A percentile compares a stretch with the other conserved stretches of the same genome.
Evolutionary conservation across 2,797 vertebrate genomes (phyloP).

Genomic region (Natrix natrix): DNA sequence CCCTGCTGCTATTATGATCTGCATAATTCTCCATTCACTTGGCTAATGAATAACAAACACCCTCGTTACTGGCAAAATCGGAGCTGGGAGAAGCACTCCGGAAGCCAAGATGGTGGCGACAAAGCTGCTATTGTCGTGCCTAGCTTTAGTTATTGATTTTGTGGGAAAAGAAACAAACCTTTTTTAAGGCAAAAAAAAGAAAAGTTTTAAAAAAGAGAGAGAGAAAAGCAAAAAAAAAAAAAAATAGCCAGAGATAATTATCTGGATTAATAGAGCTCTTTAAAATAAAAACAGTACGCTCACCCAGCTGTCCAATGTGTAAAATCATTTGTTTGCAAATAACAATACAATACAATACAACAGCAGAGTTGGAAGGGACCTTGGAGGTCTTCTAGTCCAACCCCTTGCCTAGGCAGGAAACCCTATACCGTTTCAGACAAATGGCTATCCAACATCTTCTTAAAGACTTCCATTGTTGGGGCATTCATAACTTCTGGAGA

Average conservation of each 20-base stretch:
- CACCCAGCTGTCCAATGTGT: conserved; percentile 17
- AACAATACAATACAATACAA: too few relatives aligned
- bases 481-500: too few relatives aligned
- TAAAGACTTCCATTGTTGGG: too few relatives aligned
- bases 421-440: too few relatives aligned
- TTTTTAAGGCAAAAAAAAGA: not conserved
- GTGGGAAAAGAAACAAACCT: conserved; percentile 57
- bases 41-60: conserved; percentile 68
- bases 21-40: conserved; percentile 69
- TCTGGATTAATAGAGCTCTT: conserved; percentile 54
- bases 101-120: conserved; percentile 48
- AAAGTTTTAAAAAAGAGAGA: not conserved
- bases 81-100: conserved; percentile 48
- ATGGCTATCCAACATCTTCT: too few relatives aligned
- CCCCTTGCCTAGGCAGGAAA: too few relatives aligned
- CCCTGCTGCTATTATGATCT: conserved; percentile 70
- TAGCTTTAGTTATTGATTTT: conserved; percentile 65
- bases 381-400: too few relatives aligned
- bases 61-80: conserved; percentile 57
- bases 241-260: conserved; percentile 22
- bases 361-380: too few relatives aligned
- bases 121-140: conserved; percentile 59
- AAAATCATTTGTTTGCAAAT: conserved; percentile 39
- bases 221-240: conserved; percentile 34
- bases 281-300: conserved; percentile 40